Percentiles rank a stretch among this genome's conserved stretches.
Evolutionary conservation across 2,797 vertebrate species (phyloP).

Genomic region (Sciurus vulgaris): DNA sequence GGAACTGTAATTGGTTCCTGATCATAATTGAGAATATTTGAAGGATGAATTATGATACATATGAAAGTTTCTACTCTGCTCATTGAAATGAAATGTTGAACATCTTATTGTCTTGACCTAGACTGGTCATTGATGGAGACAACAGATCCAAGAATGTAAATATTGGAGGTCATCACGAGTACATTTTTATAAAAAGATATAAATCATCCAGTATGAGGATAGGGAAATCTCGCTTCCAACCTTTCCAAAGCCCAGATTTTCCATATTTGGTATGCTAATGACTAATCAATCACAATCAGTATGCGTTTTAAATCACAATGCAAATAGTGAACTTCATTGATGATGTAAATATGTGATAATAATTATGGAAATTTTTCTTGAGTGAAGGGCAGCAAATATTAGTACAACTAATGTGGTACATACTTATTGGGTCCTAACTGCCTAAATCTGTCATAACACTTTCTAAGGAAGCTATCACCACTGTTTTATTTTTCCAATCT

Average conservation of each 20-base stretch:
- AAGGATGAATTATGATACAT: background rate
- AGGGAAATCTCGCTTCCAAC: slow-evolving; percentile 34
- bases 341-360: slow-evolving; percentile 73
- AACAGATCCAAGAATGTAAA: background rate
- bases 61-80: background rate
- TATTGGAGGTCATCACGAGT: background rate
- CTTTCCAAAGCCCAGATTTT: slow-evolving; percentile 43
- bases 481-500: background rate
- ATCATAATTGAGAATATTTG: background rate
- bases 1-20: background rate
- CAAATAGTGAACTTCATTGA: slow-evolving; percentile 74
- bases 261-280: slow-evolving; percentile 78
- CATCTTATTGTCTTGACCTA: background rate
- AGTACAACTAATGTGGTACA: slow-evolving; percentile 46
- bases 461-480: background rate
- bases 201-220: slow-evolving; percentile 30
- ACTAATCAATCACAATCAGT: slow-evolving; percentile 82
- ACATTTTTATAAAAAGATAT: background rate
- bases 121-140: background rate
- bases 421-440: slow-evolving; percentile 59
- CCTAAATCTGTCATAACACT: background rate
- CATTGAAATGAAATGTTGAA: background rate
- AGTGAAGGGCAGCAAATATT: slow-evolving; percentile 74
- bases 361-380: slow-evolving; percentile 78
- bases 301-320: slow-evolving; percentile 76